Conservation (phyloP, 1,140 invertebrate species). For the Mercenaria mercenaria region DNA sequence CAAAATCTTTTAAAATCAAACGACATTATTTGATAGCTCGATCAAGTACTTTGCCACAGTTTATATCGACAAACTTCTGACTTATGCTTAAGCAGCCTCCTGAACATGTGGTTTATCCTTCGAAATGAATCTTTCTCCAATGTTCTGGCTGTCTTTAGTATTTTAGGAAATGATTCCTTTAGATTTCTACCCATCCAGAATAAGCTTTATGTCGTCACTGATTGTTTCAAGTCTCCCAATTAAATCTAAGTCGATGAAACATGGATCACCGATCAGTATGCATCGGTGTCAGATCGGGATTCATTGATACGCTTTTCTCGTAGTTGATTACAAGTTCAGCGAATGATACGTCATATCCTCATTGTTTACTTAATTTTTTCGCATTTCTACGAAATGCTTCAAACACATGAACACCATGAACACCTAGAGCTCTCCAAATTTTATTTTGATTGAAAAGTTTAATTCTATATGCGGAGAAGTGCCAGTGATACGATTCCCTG, state of each 20-base stretch:
- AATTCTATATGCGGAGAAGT: conserved; percentile 49
- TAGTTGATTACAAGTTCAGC: neutral
- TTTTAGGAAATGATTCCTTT: too few relatives aligned
- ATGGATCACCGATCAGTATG: conserved; percentile 80
- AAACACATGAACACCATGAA: neutral
- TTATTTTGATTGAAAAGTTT: conserved; percentile 48
- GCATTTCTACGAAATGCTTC: neutral
- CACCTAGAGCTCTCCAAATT: conserved; percentile 52
- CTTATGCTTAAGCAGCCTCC: too few relatives aligned
- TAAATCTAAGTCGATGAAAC: conserved; percentile 79
- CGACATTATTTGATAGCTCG: too few relatives aligned
- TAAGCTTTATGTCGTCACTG: conserved; percentile 72
- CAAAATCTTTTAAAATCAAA: too few relatives aligned
- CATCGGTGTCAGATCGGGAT: conserved; percentile 82
- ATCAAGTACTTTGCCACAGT: too few relatives aligned
- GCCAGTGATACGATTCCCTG: conserved; percentile 38
- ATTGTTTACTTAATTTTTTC: neutral
- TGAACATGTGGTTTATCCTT: too few relatives aligned
- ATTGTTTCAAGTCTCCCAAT: conserved; percentile 83
- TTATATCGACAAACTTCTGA: conserved; percentile 23
- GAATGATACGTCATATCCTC: conserved; percentile 31
- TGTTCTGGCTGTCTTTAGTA: too few relatives aligned
- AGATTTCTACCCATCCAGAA: conserved; percentile 61
- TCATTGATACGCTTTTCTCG: neutral
- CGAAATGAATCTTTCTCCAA: too few relatives aligned